Conservation (phyloP, 1,140 invertebrate genomes). For the Orussus abietinus region DNA sequence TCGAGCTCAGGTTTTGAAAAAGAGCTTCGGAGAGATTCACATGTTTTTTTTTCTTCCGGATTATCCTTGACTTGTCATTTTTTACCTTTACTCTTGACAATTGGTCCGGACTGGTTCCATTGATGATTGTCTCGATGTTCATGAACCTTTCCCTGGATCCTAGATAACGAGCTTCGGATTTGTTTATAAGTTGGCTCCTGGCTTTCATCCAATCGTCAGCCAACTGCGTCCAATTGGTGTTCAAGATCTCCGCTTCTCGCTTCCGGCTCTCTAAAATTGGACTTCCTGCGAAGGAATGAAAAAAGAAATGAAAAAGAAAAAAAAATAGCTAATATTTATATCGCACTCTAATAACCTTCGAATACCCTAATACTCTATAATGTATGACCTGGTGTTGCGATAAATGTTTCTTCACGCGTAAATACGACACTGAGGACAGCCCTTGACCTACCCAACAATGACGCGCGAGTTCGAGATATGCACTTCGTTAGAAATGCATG, state of each 20-base stretch:
- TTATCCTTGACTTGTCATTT: too few relatives aligned
- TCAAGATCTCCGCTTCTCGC: conserved; percentile 16
- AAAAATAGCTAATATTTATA: conserved; percentile 6
- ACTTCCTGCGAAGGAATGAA: too few relatives aligned
- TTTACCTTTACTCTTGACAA: conserved; percentile 1
- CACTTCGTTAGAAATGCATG: not conserved
- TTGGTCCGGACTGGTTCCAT: not conserved
- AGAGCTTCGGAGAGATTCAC: too few relatives aligned
- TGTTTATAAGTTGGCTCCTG: conserved; percentile 16
- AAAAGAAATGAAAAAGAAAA: not conserved
- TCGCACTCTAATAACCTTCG: conserved; percentile 8
- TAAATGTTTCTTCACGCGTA: too few relatives aligned
- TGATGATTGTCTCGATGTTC: too few relatives aligned
- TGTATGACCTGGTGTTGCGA: not conserved
- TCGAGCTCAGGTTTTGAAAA: too few relatives aligned
- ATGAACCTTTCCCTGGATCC: conserved; percentile 5
- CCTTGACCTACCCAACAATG: too few relatives aligned
- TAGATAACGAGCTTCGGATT: conserved; percentile 11
- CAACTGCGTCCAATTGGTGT: conserved; percentile 22
- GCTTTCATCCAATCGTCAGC: conserved; percentile 21
- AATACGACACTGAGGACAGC: too few relatives aligned
- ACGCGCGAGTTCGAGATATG: too few relatives aligned
- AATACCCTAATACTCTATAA: not conserved
- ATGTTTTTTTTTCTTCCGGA: too few relatives aligned
- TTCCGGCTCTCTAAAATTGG: conserved; percentile 13